Evolutionary conservation across 2,797 vertebrate genomes (phyloP), one percentile per base, ranked within the genome.

Genomic region (Onychomys leucogaster): DNA sequence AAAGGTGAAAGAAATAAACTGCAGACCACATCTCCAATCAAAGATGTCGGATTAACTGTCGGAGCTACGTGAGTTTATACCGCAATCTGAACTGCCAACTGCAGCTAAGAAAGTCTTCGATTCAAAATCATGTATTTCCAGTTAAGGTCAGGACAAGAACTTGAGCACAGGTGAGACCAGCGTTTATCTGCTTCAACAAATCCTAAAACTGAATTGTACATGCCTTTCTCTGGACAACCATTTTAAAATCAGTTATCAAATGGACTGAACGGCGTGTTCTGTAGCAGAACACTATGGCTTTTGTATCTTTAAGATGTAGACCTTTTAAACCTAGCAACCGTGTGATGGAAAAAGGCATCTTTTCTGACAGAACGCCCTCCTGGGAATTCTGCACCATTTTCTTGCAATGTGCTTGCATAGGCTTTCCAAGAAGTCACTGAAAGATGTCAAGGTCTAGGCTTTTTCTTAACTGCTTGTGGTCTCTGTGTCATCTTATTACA

Each of bases 111-210:
- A 88, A 77, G 11, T 37, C 73, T 96, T 82, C 61, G 25, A 37
- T 75, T 75, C 59, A 89, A 55, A 88, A 80, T 63, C 61, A 91
- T 16, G 52, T 37, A 34, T 92, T 97, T 94, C n/a, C 37, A 49
- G 11, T 43, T 71, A 92, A 71, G 17, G 0, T 71, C 86, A 82
- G 43, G 82, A 86, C 27, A 69, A 12, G n/a, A 73, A 92, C 17
- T 3, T 34, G 41, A 91, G 52, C 27, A 82, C 67, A 34, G 63
- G 0, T 37, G 81, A 65, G 29, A 46, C 52, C 27, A 84, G 23
- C 71, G 84, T 90, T 43, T 78, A 46, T 63, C 6, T 91, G 37
- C 57, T 77, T 94, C 89, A 75, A 57, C 5, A 88, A 73, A 65
- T 76, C 9, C 32, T 37, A 88, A 96, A 52, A 46, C 86, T 65